Conservation (phyloP, 2,888 invertebrate genomes). For the Ennomos erosarius region DNA sequence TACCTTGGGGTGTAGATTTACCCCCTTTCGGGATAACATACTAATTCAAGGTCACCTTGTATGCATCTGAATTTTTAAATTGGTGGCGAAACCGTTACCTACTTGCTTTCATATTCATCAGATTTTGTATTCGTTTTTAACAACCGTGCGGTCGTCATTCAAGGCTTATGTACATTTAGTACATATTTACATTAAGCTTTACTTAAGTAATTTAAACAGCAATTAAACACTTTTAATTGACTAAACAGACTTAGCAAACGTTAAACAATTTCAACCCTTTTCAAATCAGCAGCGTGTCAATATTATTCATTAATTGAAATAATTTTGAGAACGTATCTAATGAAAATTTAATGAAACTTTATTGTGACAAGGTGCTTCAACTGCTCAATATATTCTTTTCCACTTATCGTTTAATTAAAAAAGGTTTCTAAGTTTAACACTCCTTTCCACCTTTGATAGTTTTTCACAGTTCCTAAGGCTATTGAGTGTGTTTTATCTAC, state of each 20-base stretch:
- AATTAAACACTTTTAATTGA: neutral
- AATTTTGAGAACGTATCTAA: slow-evolving; percentile 4
- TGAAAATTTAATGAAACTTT: slow-evolving; percentile 9
- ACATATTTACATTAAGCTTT: no score
- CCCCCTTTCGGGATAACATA: no score
- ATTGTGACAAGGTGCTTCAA: slow-evolving; percentile 3
- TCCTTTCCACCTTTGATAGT: slow-evolving; percentile 39
- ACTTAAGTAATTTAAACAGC: no score
- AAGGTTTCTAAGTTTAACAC: slow-evolving; percentile 35
- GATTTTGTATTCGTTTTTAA: no score
- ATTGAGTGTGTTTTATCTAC: slow-evolving; percentile 48
- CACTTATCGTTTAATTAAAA: slow-evolving; percentile 13
- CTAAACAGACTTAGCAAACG: slow-evolving; percentile 11
- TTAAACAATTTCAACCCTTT: slow-evolving; percentile 17
- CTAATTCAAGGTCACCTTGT: no score
- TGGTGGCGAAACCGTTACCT: no score
- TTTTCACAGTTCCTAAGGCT: slow-evolving; percentile 38
- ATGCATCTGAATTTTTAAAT: no score
- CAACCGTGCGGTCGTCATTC: no score
- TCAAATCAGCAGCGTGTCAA: slow-evolving; percentile 3
- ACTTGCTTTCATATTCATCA: no score
- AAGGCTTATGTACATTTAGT: no score
- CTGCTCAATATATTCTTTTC: slow-evolving; percentile 5
- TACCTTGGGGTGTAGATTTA: no score
- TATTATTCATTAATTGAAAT: slow-evolving; percentile 11